Base-by-base conservation (phyloP, 2,797 vertebrate genomes). In the Argentina silus region DNA sequence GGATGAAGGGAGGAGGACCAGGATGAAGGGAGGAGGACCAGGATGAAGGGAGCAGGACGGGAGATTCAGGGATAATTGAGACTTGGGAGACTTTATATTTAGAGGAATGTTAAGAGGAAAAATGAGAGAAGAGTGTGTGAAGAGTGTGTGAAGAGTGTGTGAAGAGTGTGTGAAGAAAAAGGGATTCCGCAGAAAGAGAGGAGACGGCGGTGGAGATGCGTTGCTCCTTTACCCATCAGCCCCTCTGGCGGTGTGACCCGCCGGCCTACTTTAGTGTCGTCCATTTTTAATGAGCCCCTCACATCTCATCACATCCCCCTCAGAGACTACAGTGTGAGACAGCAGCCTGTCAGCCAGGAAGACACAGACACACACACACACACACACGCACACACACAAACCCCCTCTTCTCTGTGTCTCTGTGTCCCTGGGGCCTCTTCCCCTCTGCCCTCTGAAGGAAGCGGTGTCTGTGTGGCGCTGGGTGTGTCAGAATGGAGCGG, bases 251-350 rank as follows among this genome's bases (percentile, higher is more conserved):
- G 67, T 62, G 73, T 81, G 72, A 88, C 84, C 77, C 59, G 53
- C 75, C 88, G 88, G 68, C 90, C 90, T 89, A 90, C 86, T 91
- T 90, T 84, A 77, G 63, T 67, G 78, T 79, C 43, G 67, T 89
- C 36, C 79, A 90, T 90, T 76, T 89, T 89, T 91, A 73, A 89
- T 90, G 80, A 88, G 61, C 70, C 57, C 42, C 69, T 79, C 67
- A 19, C 77, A 72, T 66, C 69, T 21, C n/a, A n/a, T 67, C 60
- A 78, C 59, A 59, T 43, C 1, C 48, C 47, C 17, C 15, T 50
- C 23, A 45, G 27, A 1, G 62, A 12, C n/a, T 57, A 60, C 61
- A 42, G 67, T n/a, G 7, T 50, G 42, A 75, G 59, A 69, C 67
- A 59, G 43, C 19, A 75, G 15, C 51, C 43, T 45, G 45, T 23